Conservation (phyloP, 2,113 vertebrate species). For the Strix uralensis region DNA sequence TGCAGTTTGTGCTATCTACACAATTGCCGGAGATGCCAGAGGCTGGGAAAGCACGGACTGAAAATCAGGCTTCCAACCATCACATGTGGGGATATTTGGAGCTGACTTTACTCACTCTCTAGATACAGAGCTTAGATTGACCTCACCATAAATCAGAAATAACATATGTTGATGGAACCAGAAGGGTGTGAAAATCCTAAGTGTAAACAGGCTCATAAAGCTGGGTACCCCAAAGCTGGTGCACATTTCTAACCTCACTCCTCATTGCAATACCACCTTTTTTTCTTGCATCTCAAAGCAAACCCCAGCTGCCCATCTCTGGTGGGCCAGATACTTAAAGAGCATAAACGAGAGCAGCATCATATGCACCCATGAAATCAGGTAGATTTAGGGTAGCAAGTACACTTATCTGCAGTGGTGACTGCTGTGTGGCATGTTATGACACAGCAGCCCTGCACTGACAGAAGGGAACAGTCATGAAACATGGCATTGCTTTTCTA, state of each 20-base stretch:
- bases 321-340: background rate
- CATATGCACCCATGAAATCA: background rate
- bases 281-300: background rate
- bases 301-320: background rate
- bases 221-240: background rate
- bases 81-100: background rate
- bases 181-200: background rate
- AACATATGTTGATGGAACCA: background rate
- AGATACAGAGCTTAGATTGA: background rate
- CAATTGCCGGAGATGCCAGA: background rate
- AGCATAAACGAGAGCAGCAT: background rate
- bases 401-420: background rate
- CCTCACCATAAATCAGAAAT: background rate
- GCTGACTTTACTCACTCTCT: background rate
- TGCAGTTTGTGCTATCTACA: constrained; percentile 4
- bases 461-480: background rate
- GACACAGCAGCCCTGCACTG: background rate
- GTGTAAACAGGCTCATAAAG: background rate
- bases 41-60: background rate
- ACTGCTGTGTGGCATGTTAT: background rate
- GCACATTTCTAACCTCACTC: background rate
- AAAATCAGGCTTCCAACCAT: background rate
- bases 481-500: background rate
- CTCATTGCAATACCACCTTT: background rate
- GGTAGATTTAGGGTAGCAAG: background rate